These are phyloP conservation scores for Chrysolina americana DNA, from an alignment of 2,888 invertebrate genomes.

Conservation along the genomic window DNA sequence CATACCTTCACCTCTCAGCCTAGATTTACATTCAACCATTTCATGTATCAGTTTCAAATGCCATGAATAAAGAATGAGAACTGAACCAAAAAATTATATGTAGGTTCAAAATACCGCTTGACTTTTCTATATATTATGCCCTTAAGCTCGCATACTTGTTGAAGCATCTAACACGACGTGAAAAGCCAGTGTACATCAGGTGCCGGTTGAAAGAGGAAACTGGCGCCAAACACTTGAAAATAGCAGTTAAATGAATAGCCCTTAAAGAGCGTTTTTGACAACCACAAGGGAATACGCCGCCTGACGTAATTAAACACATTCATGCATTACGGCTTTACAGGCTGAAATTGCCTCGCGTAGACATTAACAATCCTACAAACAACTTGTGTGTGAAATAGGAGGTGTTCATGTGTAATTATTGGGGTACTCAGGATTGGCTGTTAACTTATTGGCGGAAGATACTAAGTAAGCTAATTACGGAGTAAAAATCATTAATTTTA, in stretches of 20 bases:
- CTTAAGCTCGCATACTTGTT: background rate
- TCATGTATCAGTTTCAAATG: too few species aligned
- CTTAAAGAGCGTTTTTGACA: conserved; percentile 28
- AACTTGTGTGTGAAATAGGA: conserved; percentile 2
- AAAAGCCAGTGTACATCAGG: background rate
- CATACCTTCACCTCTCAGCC: too few species aligned
- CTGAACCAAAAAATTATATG: too few species aligned
- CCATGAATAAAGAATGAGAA: too few species aligned
- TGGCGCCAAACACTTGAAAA: conserved; percentile 19
- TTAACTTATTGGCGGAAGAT: conserved; percentile 3
- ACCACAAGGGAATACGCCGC: conserved; percentile 23
- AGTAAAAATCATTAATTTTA: too few species aligned
- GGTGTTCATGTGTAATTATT: conserved; percentile 16
- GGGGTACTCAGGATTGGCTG: background rate
- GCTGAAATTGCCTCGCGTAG: conserved; percentile 32
- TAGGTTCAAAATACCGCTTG: background rate
- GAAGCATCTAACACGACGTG: background rate
- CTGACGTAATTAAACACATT: conserved; percentile 1
- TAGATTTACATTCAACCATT: too few species aligned
- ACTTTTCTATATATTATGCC: background rate
- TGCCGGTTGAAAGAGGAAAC: background rate
- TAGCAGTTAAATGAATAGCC: conserved; percentile 33
- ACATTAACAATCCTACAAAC: conserved; percentile 34
- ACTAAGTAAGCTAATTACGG: background rate
- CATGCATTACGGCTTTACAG: conserved; percentile 24